Conservation (phyloP, 1,140 invertebrate genomes). For the Brachionus paranguensis region DNA sequence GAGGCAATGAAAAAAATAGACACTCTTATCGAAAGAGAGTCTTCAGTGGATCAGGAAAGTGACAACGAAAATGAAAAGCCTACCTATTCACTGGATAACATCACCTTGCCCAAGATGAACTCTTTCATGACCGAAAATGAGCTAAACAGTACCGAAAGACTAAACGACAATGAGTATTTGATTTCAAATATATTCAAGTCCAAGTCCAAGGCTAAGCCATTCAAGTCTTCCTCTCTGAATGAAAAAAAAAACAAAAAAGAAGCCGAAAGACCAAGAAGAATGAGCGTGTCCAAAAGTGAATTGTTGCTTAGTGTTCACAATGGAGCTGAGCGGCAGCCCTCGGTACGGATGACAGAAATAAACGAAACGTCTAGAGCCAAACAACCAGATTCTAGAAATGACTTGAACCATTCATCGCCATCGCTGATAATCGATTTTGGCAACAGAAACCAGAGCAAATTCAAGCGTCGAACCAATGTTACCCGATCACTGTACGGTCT, state of each 20-base stretch:
- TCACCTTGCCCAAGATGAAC: not conserved
- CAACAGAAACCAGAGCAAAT: not conserved
- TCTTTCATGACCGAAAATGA: constrained; percentile 3
- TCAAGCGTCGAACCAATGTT: not conserved
- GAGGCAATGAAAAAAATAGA: constrained; percentile 33
- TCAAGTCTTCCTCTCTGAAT: not conserved
- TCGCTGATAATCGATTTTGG: not conserved
- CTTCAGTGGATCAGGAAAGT: not conserved
- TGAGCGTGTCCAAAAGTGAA: not conserved
- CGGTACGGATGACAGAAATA: not conserved
- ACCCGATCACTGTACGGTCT: not conserved
- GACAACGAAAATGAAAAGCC: not conserved
- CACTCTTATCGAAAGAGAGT: not conserved
- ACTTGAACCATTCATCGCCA: not conserved
- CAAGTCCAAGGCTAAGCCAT: not conserved
- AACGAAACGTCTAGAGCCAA: not conserved
- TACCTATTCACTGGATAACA: not conserved
- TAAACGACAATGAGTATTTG: constrained; percentile 5
- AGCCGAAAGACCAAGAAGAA: not conserved
- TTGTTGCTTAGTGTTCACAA: not conserved
- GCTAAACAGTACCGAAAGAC: not conserved
- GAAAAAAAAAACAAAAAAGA: constrained; percentile 25
- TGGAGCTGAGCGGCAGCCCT: no score
- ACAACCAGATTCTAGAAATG: not conserved
- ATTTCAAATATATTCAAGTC: not conserved